Conservation (phyloP, 2,888 invertebrate species). For the Rhaphigaster nebulosa region DNA sequence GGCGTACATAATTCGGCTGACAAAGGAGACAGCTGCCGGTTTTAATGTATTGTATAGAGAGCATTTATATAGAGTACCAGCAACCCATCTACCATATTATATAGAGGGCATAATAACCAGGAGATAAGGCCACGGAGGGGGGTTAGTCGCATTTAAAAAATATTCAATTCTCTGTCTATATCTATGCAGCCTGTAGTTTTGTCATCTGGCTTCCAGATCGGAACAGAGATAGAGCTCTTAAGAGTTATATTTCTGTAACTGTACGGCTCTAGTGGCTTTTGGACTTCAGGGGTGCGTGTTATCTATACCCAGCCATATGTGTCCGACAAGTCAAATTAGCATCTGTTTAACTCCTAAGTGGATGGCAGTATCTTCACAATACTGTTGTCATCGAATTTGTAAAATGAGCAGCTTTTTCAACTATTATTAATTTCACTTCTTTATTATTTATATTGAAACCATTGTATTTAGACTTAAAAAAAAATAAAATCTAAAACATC, state of each 20-base stretch:
- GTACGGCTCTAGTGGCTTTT: conserved; percentile 5
- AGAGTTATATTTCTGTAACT: conserved; percentile 34
- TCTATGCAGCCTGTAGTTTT: conserved; percentile 20
- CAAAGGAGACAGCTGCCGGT: conserved; percentile 58
- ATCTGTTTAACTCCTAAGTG: not conserved
- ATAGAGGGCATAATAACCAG: conserved; percentile 51
- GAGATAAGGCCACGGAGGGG: conserved; percentile 27
- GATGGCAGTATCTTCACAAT: not conserved
- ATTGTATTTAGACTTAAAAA: no score
- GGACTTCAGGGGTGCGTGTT: conserved; percentile 32
- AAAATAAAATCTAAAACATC: no score
- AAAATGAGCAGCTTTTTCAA: no score
- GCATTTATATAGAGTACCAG: conserved; percentile 48
- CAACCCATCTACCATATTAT: conserved; percentile 46
- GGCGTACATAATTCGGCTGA: conserved; percentile 55
- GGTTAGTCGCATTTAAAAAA: conserved; percentile 51
- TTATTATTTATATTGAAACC: no score
- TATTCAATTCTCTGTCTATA: conserved; percentile 16
- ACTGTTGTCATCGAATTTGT: not conserved
- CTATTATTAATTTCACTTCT: no score
- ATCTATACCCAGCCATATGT: conserved; percentile 22
- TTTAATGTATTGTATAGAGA: conserved; percentile 55
- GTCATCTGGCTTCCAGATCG: conserved; percentile 8
- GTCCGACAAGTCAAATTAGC: conserved; percentile 5
- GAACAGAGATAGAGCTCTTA: not conserved